Base-by-base conservation (phyloP, 2,888 invertebrate species). In the Netelia inedita region DNA sequence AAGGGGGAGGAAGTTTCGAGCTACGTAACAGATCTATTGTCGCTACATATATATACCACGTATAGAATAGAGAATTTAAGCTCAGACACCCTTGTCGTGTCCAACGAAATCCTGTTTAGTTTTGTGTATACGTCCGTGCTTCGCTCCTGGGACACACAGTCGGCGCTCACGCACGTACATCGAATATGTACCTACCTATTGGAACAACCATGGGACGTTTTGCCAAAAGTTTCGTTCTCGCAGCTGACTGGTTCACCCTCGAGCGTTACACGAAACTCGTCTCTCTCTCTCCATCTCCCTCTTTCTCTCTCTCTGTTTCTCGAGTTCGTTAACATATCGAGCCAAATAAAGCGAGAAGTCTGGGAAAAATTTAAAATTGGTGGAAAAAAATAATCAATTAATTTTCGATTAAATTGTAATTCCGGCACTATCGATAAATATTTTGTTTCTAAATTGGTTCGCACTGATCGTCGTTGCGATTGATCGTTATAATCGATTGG, bases 301-400 rank as follows among this genome's bases (percentile, higher is more conserved):
- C 53, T 63, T 16, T 72, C 59, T 57, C 23, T 65, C 69, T 66
- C 78, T 21, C 59, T 57, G 78, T 79, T 80, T 78, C 81, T 83
- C 73, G 90, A 91, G 91, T 91, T 92, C 91, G 88, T 91, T 91
- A 91, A 91, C 91, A 89, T 89, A 89, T 89, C 88, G 89, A 83
- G 85, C 57, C 83, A 85, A 28, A 28, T 28, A 28, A 3, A 28
- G 0, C 28, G 28, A 0, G 28, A 28, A 28, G 5, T 28, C 28
- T 28, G 28, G 5, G 28, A 28, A 28, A 28, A 28, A 2, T 28
- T 28, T 2, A 3, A 28, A 2, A 28, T 5, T 5, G 28, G 5
- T 28, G 28, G 28, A 28, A 2, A 28, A 28, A 28, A 5, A 28
- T 2, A 2, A 28, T 5, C 5, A 5, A 28, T 28, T 28, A 5